A percentile compares a stretch with the other conserved stretches of the same genome.
phyloP scores from a whole-genome alignment of 2,113 vertebrate species.

The Aplodontia rufa region DNA sequence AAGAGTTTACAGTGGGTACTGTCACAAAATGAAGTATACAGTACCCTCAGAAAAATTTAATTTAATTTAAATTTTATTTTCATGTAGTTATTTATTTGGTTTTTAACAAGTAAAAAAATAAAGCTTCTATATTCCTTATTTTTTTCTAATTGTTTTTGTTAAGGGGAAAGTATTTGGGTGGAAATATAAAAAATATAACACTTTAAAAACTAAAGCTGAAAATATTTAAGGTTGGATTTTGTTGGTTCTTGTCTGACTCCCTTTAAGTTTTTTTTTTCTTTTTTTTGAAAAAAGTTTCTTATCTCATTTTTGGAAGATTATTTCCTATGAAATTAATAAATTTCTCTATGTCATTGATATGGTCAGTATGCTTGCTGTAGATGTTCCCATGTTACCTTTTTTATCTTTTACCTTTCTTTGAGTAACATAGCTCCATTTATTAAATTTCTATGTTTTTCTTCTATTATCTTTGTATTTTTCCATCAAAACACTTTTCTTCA shows the following conservation, averaged over 20 bases:
- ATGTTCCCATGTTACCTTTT: not conserved
- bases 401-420: conserved; percentile 28
- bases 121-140: conserved; percentile 5
- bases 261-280: not conserved
- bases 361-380: not conserved
- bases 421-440: not conserved
- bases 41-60: conserved; percentile 35
- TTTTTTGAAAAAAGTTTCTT: not conserved
- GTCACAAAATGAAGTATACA: not conserved
- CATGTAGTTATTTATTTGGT: not conserved
- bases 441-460: conserved; percentile 36
- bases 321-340: not conserved
- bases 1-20: not conserved
- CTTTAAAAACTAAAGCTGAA: conserved; percentile 20
- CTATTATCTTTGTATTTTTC: conserved; percentile 16
- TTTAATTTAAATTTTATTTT: conserved; percentile 39
- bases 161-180: conserved; percentile 10
- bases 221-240: conserved; percentile 8
- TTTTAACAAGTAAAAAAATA: conserved; percentile 55
- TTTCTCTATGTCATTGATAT: not conserved
- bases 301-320: not conserved
- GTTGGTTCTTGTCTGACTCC: not conserved
- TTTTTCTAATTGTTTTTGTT: conserved; percentile 37
- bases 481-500: not conserved
- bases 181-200: conserved; percentile 3